Evolutionary conservation across 2,888 invertebrate genomes (phyloP), one percentile per base, ranked within the genome.

Genomic region (Ischnura elegans): DNA sequence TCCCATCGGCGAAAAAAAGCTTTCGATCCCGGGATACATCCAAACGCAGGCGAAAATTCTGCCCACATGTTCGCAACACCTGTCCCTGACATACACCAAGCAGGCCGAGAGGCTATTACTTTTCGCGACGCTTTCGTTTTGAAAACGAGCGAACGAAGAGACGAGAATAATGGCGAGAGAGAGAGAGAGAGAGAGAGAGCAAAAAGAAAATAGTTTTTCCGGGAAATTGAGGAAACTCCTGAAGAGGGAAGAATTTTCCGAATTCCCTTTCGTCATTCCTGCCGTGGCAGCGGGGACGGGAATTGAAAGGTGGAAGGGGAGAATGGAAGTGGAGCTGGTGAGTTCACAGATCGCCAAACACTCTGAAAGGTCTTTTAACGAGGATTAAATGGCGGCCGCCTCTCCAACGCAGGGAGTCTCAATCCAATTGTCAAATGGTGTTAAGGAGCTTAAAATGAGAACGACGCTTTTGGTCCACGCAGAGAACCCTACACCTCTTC

Each of bases 401-500:
- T 51, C 51, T 19, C 51, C 51, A 2, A 19, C 6, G 76, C 13
- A n/a, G 76, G 76, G 76, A 8, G 36, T 76, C n/a, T 25, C 36
- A 36, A 76, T 76, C 76, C 76, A 36, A 76, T 76, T 76, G 76
- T 76, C 76, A 36, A 76, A 76, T 76, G 76, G 76, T 13, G 76
- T 76, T 76, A 76, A 76, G 76, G 76, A 76, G 76, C 36, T 76
- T 76, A 76, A 76, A 61, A 36, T 36, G 76, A 36, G 76, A 76
- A 5, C 76, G 4, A 66, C 29, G n/a, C 66, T 25, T 36, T 76
- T 0, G 29, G 29, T 10, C n/a, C 76, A 8, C 76, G 4, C 13
- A 51, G 2, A 8, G 8, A 36, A 16, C 36, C 36, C 29, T 13
- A 6, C 66, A n/a, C 66, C 29, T 29, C 29, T 6, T 66, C 66